Conservation (phyloP, 2,888 invertebrate species). For the Anorthoa munda region DNA sequence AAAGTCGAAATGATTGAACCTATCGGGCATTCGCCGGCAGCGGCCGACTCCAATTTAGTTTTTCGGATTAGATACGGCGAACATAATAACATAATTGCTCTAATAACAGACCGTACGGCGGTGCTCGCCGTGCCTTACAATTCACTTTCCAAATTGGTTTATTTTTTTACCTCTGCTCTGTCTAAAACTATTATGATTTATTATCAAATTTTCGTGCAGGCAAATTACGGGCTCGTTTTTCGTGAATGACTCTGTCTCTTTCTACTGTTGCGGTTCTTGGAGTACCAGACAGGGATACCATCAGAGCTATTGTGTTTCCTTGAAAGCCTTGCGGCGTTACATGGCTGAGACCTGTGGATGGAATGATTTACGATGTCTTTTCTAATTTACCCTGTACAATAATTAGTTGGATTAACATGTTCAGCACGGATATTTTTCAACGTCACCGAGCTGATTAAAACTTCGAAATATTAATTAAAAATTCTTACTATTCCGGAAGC, state of each 20-base stretch:
- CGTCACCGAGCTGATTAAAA: constrained; percentile 79
- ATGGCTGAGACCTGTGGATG: constrained; percentile 80
- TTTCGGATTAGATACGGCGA: constrained; percentile 91
- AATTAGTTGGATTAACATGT: constrained; percentile 89
- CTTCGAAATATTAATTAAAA: constrained; percentile 77
- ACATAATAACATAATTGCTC: constrained; percentile 91
- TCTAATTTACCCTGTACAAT: constrained; percentile 87
- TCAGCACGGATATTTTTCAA: constrained; percentile 82
- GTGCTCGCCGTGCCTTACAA: constrained; percentile 89
- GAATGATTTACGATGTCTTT: constrained; percentile 86
- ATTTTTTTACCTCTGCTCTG: constrained; percentile 88
- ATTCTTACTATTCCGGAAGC: constrained; percentile 75
- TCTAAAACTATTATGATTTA: constrained; percentile 91
- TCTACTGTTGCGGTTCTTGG: constrained; percentile 72
- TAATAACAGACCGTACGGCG: constrained; percentile 88
- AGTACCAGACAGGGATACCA: constrained; percentile 79
- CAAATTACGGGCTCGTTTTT: constrained; percentile 88
- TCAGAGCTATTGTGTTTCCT: constrained; percentile 82
- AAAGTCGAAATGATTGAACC: constrained; percentile 89
- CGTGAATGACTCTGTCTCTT: constrained; percentile 82
- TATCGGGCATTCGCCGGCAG: constrained; percentile 90
- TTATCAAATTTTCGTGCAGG: constrained; percentile 90
- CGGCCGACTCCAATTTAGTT: constrained; percentile 90
- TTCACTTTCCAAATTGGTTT: constrained; percentile 91
- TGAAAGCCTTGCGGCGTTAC: constrained; percentile 83